Evolutionary conservation across 2,888 invertebrate genomes (phyloP).

Genomic region (Eilema caniola): DNA sequence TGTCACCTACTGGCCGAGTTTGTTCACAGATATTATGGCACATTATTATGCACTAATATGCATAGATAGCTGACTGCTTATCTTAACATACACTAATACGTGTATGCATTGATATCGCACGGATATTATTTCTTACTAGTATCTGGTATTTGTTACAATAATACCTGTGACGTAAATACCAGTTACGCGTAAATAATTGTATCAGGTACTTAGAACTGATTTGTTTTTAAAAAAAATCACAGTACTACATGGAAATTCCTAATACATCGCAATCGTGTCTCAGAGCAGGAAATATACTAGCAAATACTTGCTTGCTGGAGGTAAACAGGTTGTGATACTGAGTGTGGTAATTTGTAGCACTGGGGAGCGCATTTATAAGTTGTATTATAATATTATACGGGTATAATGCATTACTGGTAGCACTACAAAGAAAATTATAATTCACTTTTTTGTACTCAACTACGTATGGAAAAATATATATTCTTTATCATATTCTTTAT

Average conservation of each 20-base stretch:
- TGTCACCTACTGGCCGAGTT: constrained; percentile 65
- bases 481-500: too few relatives aligned
- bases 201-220: constrained; percentile 21
- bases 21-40: constrained; percentile 14
- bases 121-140: not conserved
- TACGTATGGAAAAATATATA: too few relatives aligned
- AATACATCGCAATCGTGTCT: constrained; percentile 40
- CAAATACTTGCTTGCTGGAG: constrained; percentile 54
- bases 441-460: not conserved
- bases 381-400: constrained; percentile 9
- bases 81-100: not conserved
- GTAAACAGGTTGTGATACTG: constrained; percentile 58
- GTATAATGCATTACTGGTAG: constrained; percentile 13
- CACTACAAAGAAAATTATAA: constrained; percentile 10
- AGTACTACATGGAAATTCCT: constrained; percentile 45
- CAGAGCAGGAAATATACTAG: constrained; percentile 60
- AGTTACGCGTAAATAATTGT: constrained; percentile 30
- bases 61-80: not conserved
- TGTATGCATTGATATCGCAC: not conserved
- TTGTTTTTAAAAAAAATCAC: constrained; percentile 30
- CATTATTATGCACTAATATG: constrained; percentile 1
- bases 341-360: constrained; percentile 49
- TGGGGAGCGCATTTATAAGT: constrained; percentile 35
- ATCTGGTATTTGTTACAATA: constrained; percentile 9
- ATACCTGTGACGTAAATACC: constrained; percentile 16